A percentile compares a stretch with the other conserved stretches of the same genome.
Evolutionary conservation across 2,113 vertebrate species (phyloP).

Genomic region (Columba janthina): DNA sequence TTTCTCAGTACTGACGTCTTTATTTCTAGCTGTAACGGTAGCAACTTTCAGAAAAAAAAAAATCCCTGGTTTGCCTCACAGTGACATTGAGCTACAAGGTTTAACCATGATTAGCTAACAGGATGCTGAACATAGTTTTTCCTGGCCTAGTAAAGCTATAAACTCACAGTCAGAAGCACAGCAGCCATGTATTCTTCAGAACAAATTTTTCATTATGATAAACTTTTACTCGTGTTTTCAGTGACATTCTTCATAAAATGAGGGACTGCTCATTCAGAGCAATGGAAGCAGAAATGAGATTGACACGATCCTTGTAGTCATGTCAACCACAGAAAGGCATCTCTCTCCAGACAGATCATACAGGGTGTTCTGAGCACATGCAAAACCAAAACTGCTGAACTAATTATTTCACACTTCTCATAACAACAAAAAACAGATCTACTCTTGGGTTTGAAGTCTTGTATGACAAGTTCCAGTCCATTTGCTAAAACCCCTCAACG

Average conservation of each 20-base stretch:
- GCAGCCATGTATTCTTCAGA: neutral
- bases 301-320: neutral
- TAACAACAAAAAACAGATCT: neutral
- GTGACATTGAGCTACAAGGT: neutral
- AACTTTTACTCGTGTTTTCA: conserved; percentile 10
- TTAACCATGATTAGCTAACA: neutral
- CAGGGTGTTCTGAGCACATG: neutral
- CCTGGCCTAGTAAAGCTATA: neutral
- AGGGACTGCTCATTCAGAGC: neutral
- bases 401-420: neutral
- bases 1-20: neutral
- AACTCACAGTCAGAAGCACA: neutral
- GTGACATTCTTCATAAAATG: neutral
- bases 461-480: conserved; percentile 34
- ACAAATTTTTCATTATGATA: neutral
- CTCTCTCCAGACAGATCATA: neutral
- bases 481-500: neutral
- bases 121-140: neutral
- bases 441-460: neutral
- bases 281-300: conserved; percentile 20
- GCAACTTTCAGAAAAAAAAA: neutral
- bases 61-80: neutral
- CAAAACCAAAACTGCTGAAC: neutral
- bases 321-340: neutral
- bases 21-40: neutral